These are phyloP conservation scores for Aphrophora alni DNA, from an alignment of 2,888 invertebrate genomes.

Conservation along the genomic window DNA sequence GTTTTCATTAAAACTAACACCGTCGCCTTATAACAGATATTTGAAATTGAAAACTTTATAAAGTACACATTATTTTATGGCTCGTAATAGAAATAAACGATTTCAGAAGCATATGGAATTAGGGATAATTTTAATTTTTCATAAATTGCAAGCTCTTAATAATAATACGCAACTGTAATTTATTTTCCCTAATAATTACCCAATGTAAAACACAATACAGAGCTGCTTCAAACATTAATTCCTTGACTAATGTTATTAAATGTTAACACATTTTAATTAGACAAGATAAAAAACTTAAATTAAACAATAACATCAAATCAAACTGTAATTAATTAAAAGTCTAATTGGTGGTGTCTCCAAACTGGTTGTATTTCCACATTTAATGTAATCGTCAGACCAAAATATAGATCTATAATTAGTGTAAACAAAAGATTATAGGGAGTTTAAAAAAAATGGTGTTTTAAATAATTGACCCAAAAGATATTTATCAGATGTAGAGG, in stretches of 20 bases:
- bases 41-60: too few species aligned
- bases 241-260: neutral
- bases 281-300: neutral
- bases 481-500: neutral
- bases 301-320: neutral
- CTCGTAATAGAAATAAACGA: too few species aligned
- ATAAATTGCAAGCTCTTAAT: too few species aligned
- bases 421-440: neutral
- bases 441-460: neutral
- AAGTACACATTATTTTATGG: too few species aligned
- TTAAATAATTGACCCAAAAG: conserved; percentile 2
- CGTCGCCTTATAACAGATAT: too few species aligned
- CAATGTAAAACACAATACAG: too few species aligned
- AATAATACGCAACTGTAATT: too few species aligned
- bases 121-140: too few species aligned
- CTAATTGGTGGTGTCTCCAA: neutral
- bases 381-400: neutral
- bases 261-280: neutral
- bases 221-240: too few species aligned
- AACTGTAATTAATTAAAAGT: neutral
- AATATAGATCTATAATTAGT: conserved; percentile 2
- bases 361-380: neutral
- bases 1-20: too few species aligned
- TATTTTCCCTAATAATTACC: too few species aligned
- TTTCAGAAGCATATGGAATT: too few species aligned